Base-by-base conservation (phyloP, 2,888 invertebrate genomes). In the Entomobrya proxima region DNA sequence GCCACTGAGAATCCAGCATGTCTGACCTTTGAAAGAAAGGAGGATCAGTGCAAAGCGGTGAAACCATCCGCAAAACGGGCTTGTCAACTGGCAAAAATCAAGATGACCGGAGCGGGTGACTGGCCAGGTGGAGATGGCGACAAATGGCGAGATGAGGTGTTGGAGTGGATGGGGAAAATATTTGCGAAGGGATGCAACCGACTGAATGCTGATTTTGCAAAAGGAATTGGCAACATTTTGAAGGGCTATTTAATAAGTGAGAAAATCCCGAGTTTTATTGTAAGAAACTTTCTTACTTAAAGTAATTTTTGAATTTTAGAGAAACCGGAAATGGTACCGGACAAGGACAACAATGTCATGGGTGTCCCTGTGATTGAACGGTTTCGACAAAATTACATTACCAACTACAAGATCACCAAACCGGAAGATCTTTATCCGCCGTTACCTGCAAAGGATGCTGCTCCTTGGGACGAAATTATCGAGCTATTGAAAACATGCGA, bases 241-340 rank as follows among this genome's bases (percentile, higher is more conserved):
- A 69, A 35, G 30, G 80, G 58, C 50, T 80, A 80, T 37, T 69
- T 80, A 21, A 72, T 30, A 9, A 21, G 80, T 80, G 40, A 72
- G 21, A n/a, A n/a, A n/a, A n/a, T n/a, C n/a, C n/a, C n/a, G n/a
- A n/a, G n/a, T n/a, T n/a, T n/a, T n/a, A n/a, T n/a, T n/a, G n/a
- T n/a, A n/a, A n/a, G n/a, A n/a, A n/a, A n/a, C n/a, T n/a, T n/a
- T n/a, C n/a, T n/a, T n/a, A n/a, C n/a, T n/a, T n/a, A n/a, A n/a
- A n/a, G n/a, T n/a, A n/a, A n/a, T n/a, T n/a, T n/a, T n/a, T n/a
- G n/a, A n/a, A n/a, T n/a, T n/a, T n/a, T 30, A 21, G 24, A 76
- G 13, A 32, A 6, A n/a, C 30, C 3, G 5, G n/a, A 13, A n/a
- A 21, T 18, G 18, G 18, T 35, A 67, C 13, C 6, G 6, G 58